Evolutionary conservation across 2,888 invertebrate species (phyloP).

Genomic region (Ptycholaimellus sp.): DNA sequence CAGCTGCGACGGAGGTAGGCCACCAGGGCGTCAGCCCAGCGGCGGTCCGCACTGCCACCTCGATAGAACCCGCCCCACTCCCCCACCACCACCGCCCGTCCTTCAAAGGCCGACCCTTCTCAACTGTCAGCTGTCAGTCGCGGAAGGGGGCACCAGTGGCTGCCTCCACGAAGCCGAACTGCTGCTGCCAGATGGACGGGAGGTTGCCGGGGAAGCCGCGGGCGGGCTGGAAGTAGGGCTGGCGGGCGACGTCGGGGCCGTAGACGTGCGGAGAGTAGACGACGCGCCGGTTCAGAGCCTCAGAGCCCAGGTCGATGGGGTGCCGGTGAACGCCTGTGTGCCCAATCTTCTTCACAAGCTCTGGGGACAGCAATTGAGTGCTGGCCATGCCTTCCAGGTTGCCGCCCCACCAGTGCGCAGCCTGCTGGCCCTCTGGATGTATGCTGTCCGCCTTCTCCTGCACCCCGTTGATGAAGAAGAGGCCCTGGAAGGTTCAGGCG

Average conservation of each 20-base stretch:
- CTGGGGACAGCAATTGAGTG: background rate
- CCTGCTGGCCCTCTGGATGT: background rate
- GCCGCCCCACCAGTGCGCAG: slow-evolving; percentile 3
- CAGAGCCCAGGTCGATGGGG: background rate
- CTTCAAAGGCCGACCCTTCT: background rate
- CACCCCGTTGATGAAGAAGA: slow-evolving; percentile 7
- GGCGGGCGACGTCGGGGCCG: slow-evolving; percentile 3
- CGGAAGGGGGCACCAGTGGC: background rate
- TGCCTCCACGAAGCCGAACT: slow-evolving; percentile 5
- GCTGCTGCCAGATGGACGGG: slow-evolving; percentile 3
- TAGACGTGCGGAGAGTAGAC: slow-evolving; percentile 6
- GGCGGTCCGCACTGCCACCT: background rate
- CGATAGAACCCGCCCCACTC: slow-evolving; percentile 6
- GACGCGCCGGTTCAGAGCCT: slow-evolving; percentile 2
- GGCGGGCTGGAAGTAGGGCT: slow-evolving; percentile 4
- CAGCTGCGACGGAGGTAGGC: slow-evolving; percentile 4
- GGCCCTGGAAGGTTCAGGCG: slow-evolving; percentile 1
- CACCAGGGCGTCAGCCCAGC: slow-evolving; percentile 2
- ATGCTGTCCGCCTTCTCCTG: background rate
- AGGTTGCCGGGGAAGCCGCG: slow-evolving; percentile 4
- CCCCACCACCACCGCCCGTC: slow-evolving; percentile 3
- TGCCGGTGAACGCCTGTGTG: background rate
- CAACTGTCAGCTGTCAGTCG: background rate
- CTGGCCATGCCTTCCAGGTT: slow-evolving; percentile 2
- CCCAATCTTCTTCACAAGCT: background rate